Percentiles rank a stretch among this genome's conserved stretches.
phyloP scores from a whole-genome alignment of 2,888 invertebrate species.

The Apamea epomidion region DNA sequence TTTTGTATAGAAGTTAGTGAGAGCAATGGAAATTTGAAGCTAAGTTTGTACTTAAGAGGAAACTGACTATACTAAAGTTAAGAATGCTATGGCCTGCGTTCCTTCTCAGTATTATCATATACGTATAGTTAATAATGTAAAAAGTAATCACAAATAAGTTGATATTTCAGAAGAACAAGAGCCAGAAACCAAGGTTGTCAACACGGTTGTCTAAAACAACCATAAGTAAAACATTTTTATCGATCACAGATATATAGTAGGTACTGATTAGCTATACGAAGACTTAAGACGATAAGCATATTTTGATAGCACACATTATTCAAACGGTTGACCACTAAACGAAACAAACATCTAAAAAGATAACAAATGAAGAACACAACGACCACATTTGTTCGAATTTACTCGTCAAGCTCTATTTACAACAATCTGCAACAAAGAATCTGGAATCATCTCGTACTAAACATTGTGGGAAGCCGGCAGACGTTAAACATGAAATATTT shows the following conservation, averaged over 20 bases:
- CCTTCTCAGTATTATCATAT: no score
- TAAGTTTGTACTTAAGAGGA: background rate
- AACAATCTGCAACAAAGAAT: slow-evolving; percentile 53
- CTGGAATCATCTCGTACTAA: slow-evolving; percentile 65
- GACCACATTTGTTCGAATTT: slow-evolving; percentile 51
- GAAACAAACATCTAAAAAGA: background rate
- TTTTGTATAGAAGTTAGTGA: background rate
- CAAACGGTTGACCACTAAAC: background rate
- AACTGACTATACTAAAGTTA: background rate
- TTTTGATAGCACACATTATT: background rate
- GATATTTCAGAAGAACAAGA: background rate
- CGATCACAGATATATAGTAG: background rate
- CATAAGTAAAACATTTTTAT: background rate
- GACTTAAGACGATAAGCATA: background rate
- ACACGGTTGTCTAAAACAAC: background rate
- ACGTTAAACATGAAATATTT: slow-evolving; percentile 84
- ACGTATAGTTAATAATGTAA: background rate
- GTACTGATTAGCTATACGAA: background rate
- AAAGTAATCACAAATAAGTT: background rate
- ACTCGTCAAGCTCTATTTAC: slow-evolving; percentile 39
- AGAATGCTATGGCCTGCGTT: background rate
- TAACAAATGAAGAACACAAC: slow-evolving; percentile 24
- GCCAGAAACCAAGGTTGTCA: background rate
- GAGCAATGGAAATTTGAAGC: background rate
- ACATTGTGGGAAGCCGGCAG: slow-evolving; percentile 61